Percentiles rank a stretch among this genome's conserved stretches.
phyloP scores from a whole-genome alignment of 1,140 invertebrate species.

The Papilio machaon region DNA sequence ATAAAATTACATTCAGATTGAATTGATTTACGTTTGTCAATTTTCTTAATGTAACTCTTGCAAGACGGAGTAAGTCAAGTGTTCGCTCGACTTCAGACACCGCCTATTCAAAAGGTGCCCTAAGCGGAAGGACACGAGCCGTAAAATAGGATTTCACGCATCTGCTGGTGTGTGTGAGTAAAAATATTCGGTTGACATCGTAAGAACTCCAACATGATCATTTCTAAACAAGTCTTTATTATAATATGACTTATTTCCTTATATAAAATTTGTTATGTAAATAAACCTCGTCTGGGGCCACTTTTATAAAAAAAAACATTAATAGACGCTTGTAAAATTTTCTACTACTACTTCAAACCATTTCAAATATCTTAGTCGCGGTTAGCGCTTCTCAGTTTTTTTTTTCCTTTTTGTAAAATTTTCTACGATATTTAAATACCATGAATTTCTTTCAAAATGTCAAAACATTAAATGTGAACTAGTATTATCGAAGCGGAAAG shows the following conservation, averaged over 20 bases:
- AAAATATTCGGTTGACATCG: constrained; percentile 76
- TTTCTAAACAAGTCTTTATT: background rate
- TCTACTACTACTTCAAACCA: too few relatives aligned
- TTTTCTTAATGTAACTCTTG: constrained; percentile 40
- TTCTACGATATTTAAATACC: background rate
- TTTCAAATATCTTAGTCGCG: too few relatives aligned
- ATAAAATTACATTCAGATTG: background rate
- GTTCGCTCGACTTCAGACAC: constrained; percentile 65
- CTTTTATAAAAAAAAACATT: too few relatives aligned
- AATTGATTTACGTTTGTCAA: background rate
- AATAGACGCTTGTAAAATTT: too few relatives aligned
- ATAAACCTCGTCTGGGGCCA: too few relatives aligned
- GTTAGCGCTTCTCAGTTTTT: too few relatives aligned
- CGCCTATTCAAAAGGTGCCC: constrained; percentile 75
- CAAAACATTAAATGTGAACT: background rate
- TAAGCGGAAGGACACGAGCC: constrained; percentile 75
- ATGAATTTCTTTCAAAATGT: constrained; percentile 24
- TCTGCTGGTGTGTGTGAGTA: constrained; percentile 76
- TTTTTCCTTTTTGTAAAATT: background rate
- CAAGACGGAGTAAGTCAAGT: constrained; percentile 60
- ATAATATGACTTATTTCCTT: too few relatives aligned
- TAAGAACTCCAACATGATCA: constrained; percentile 69
- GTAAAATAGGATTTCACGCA: constrained; percentile 81
- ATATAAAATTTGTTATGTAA: too few relatives aligned
- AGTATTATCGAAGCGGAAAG: constrained; percentile 15